Conservation (phyloP, 2,797 vertebrate genomes). For the Epinephelus coioides region DNA sequence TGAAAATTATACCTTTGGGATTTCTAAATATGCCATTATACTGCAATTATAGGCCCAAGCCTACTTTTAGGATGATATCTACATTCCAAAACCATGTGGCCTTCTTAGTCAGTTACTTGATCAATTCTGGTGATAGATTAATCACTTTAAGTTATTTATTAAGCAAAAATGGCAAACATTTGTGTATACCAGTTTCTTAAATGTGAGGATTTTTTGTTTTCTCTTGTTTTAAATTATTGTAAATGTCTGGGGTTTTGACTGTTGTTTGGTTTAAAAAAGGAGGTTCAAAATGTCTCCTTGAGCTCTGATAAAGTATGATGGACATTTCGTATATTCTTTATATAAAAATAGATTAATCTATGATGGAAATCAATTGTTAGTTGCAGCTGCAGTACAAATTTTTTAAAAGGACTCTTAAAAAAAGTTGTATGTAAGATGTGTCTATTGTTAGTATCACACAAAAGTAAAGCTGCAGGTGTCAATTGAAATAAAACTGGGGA, state of each 20-base stretch:
- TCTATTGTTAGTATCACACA: not conserved
- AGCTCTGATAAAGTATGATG: not conserved
- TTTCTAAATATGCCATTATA: too few species aligned
- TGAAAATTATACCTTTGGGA: too few species aligned
- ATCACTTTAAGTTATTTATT: not conserved
- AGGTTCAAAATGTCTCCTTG: not conserved
- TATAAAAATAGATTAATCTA: not conserved
- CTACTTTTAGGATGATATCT: not conserved
- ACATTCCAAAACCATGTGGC: not conserved
- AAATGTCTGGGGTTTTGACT: not conserved
- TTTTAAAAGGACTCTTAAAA: not conserved
- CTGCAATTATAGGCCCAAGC: too few species aligned
- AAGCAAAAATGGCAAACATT: not conserved
- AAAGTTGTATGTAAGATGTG: not conserved
- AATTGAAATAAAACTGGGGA: not conserved
- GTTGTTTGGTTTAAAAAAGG: not conserved
- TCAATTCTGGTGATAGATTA: too few species aligned
- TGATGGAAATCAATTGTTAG: not conserved
- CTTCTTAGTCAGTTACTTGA: not conserved
- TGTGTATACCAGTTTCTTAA: not conserved
- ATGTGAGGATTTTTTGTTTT: not conserved
- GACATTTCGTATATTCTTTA: not conserved
- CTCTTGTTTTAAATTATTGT: not conserved
- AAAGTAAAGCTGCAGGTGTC: not conserved
- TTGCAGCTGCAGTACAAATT: not conserved